Conservation (phyloP, 2,113 vertebrate genomes). For the Theristicus caerulescens region DNA sequence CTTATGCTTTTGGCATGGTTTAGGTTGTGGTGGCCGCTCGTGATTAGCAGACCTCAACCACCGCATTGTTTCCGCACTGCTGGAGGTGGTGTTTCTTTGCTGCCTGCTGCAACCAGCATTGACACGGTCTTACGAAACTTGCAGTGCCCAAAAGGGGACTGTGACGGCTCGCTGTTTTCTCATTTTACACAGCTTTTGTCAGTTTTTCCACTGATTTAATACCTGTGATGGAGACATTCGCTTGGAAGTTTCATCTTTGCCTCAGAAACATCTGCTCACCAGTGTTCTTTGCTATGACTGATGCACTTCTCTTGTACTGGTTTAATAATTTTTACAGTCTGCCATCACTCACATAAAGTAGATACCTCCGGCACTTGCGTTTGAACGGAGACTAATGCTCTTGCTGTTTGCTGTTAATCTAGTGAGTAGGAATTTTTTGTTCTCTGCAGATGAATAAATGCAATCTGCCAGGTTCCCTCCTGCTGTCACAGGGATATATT, state of each 20-base stretch:
- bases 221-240: background rate
- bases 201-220: conserved; percentile 48
- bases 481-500: background rate
- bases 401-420: conserved; percentile 45
- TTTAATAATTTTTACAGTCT: conserved; percentile 32
- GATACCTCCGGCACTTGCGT: background rate
- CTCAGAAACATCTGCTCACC: background rate
- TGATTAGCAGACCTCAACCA: background rate
- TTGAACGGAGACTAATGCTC: conserved; percentile 35
- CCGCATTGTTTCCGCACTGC: background rate
- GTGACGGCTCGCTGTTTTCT: background rate
- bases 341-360: conserved; percentile 26
- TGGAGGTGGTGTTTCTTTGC: background rate
- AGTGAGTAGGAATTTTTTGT: conserved; percentile 3
- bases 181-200: background rate
- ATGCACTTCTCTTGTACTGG: background rate
- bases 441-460: conserved; percentile 35
- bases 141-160: background rate
- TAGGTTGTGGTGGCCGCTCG: background rate
- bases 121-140: background rate
- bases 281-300: conserved; percentile 5
- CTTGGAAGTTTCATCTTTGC: conserved; percentile 39
- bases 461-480: conserved; percentile 13
- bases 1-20: background rate
- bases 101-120: background rate